A percentile compares a stretch with the other conserved stretches of the same genome.
Evolutionary conservation across 2,888 invertebrate genomes (phyloP).

Genomic region (Chrysolina haemoptera): DNA sequence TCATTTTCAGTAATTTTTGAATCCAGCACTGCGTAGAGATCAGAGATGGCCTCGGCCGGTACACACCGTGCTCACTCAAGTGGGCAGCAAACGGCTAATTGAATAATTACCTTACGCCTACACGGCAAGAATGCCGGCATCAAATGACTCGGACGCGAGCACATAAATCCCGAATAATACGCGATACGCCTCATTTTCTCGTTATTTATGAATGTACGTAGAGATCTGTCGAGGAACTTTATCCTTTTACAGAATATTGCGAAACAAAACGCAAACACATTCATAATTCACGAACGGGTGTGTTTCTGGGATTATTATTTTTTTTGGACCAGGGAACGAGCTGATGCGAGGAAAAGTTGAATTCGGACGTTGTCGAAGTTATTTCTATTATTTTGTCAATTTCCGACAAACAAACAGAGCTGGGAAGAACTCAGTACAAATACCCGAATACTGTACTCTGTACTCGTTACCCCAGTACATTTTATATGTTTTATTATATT

Average conservation of each 20-base stretch:
- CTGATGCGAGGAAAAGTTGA: not conserved
- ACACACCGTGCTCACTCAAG: constrained; percentile 23
- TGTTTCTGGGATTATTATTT: not conserved
- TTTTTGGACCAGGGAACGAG: not conserved
- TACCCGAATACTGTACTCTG: no score
- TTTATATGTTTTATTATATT: no score
- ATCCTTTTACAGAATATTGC: not conserved
- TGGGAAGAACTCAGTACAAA: no score
- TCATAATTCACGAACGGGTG: not conserved
- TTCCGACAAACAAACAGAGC: not conserved
- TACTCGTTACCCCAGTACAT: no score
- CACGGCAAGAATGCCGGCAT: constrained; percentile 18
- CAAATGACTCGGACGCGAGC: not conserved
- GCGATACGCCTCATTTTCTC: constrained; percentile 21
- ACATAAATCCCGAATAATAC: constrained; percentile 16
- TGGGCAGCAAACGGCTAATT: constrained; percentile 38
- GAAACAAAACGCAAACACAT: not conserved
- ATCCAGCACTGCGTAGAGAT: constrained; percentile 21
- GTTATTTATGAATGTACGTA: constrained; percentile 1
- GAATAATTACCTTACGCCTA: constrained; percentile 31
- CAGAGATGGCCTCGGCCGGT: constrained; percentile 28
- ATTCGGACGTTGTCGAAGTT: no score
- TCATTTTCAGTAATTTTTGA: not conserved
- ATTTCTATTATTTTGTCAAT: not conserved
- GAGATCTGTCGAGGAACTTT: not conserved